phyloP scores from a whole-genome alignment of 2,113 vertebrate species.

The Corythoichthys haematopterus region DNA sequence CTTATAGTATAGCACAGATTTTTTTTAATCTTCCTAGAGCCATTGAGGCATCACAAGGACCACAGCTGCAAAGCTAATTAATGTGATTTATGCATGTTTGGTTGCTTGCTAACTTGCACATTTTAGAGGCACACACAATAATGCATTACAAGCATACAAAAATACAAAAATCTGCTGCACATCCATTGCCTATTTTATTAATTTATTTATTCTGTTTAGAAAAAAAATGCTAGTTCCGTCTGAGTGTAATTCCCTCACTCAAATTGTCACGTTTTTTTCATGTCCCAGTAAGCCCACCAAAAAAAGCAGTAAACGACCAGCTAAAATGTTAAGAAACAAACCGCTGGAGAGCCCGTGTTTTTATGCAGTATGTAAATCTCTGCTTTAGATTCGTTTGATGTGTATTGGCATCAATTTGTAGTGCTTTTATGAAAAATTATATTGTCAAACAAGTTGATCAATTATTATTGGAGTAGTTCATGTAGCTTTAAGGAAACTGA shows the following conservation, averaged over 20 bases:
- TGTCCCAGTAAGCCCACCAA: background rate
- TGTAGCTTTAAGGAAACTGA: conserved; percentile 10
- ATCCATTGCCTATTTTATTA: background rate
- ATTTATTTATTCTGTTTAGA: background rate
- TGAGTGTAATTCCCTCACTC: too few species aligned
- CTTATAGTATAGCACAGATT: conserved; percentile 55
- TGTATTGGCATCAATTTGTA: background rate
- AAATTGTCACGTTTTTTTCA: background rate
- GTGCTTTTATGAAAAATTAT: background rate
- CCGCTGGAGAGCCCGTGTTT: background rate
- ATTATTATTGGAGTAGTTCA: conserved; percentile 4
- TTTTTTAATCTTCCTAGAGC: conserved; percentile 53
- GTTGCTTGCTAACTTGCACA: conserved; percentile 61
- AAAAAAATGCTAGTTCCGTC: background rate
- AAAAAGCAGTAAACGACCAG: background rate
- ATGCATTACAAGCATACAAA: conserved; percentile 43
- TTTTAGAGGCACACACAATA: conserved; percentile 64
- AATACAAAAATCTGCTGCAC: background rate
- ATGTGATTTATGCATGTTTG: conserved; percentile 68
- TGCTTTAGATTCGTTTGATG: background rate
- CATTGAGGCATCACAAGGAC: conserved; percentile 61
- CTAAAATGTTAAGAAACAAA: background rate
- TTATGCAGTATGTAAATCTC: background rate
- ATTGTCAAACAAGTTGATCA: background rate
- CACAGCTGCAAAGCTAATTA: conserved; percentile 65